A percentile compares a stretch with the other conserved stretches of the same genome.
Evolutionary conservation across 2,113 vertebrate species (phyloP).

Genomic region (Poeciliopsis turrubarensis): DNA sequence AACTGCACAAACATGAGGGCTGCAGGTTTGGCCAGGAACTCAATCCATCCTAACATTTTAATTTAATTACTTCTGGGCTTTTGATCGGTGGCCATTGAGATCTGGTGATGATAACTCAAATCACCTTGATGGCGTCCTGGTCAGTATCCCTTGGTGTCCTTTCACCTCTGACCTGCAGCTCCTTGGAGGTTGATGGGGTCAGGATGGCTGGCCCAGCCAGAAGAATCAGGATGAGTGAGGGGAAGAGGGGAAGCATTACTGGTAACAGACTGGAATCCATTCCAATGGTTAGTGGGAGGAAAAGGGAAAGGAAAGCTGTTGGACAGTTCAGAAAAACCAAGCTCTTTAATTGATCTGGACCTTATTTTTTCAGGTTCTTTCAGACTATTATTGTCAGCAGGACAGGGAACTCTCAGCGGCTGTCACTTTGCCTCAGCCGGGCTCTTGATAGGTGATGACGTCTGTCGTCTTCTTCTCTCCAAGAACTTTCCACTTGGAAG

Average conservation of each 20-base stretch:
- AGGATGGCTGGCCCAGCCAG: conserved; percentile 42
- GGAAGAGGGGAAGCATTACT: conserved; percentile 37
- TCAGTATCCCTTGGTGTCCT: conserved; percentile 37
- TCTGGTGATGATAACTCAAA: background rate
- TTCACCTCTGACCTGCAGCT: conserved; percentile 55
- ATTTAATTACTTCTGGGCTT: background rate
- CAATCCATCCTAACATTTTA: background rate
- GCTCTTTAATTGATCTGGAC: background rate
- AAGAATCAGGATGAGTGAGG: conserved; percentile 55
- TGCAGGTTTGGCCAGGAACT: background rate
- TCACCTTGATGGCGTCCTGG: conserved; percentile 65
- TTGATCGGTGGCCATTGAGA: background rate
- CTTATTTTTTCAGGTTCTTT: background rate
- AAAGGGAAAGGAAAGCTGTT: background rate
- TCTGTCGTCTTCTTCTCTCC: background rate
- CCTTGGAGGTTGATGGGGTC: conserved; percentile 18
- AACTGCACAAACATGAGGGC: background rate
- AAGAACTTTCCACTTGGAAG: conserved; percentile 28
- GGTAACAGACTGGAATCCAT: background rate
- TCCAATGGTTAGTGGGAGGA: conserved; percentile 4
- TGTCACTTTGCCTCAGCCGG: conserved; percentile 8
- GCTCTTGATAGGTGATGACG: background rate
- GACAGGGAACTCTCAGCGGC: background rate
- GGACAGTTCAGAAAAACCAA: background rate
- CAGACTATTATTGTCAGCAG: background rate